Conservation (phyloP, 1,140 invertebrate genomes). For the Drosophila pectinifera region DNA sequence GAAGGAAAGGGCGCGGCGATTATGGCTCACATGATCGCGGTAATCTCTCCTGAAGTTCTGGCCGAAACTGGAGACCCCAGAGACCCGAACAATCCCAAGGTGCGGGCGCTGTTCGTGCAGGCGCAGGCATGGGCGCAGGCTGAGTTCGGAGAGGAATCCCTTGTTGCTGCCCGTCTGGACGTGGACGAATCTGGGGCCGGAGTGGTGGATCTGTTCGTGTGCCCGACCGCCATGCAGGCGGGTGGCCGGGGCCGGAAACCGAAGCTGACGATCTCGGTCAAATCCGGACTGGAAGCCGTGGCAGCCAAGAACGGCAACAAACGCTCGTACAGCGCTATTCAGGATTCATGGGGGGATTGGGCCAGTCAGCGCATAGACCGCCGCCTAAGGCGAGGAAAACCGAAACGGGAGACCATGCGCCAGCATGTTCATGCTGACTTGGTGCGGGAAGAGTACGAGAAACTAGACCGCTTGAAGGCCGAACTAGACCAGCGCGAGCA, state of each 20-base stretch:
- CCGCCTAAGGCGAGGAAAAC: constrained; percentile 7
- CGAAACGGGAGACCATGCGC: constrained; percentile 7
- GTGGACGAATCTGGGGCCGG: not conserved
- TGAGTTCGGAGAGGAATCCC: constrained; percentile 7
- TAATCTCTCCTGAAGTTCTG: constrained; percentile 7
- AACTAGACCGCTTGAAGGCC: constrained; percentile 7
- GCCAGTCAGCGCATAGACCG: constrained; percentile 7
- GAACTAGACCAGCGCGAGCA: constrained; percentile 7
- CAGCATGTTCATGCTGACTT: constrained; percentile 7
- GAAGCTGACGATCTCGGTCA: constrained; percentile 7
- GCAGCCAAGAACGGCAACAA: constrained; percentile 7
- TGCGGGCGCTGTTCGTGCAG: constrained; percentile 7
- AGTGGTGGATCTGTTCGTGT: no score
- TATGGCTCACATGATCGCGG: constrained; percentile 7
- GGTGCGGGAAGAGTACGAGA: constrained; percentile 7
- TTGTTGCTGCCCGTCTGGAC: constrained; percentile 7
- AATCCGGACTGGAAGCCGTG: constrained; percentile 7
- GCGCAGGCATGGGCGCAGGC: constrained; percentile 7
- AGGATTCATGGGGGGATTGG: constrained; percentile 7
- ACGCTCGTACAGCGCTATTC: constrained; percentile 7
- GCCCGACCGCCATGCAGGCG: no score
- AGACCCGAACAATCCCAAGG: constrained; percentile 7
- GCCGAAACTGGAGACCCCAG: constrained; percentile 7
- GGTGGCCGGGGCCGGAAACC: constrained; percentile 1
- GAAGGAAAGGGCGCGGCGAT: constrained; percentile 7